Evolutionary conservation across 64 coral and sea anemone genomes (phyloP), one percentile per base, ranked within the genome.

Genomic region (Montipora cactus): DNA sequence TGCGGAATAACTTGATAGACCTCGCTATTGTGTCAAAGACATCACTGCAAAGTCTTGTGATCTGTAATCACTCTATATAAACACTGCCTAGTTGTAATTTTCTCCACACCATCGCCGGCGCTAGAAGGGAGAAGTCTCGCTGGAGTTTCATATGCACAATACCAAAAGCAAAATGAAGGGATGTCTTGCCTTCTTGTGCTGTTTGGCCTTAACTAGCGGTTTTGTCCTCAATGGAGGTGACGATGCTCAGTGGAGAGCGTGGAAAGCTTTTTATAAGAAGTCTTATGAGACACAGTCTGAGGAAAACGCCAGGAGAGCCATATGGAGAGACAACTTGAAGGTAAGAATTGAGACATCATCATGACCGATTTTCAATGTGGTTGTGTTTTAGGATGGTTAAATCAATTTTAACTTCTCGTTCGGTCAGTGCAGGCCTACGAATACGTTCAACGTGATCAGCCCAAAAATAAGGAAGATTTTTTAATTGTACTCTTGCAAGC

Each of bases 301-400:
- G 77, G 92, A 97, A 66, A 7, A 25, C 0, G 87, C 80, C 11
- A 94, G 93, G 14, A 78, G 23, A 58, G 92, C 49, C 55, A 94
- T 96, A 67, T 96, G 95, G 95, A 89, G 28, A 16, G 46, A 94
- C 76, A 96, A 96, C 62, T 44, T 96, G 23, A 90, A 87, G 91
- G 95, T 96, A 80, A 76, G 81, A 44, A 11, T 12, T 45, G 7
- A 19, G 7, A 76, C 13, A 83, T 0, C 47, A 47, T 57, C 11
- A 7, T 57, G 1, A 57, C 53, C 11, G 7, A 11, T 2, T 57
- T 57, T 3, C 53, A 57, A 5, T 8, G 53, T 57, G 53, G 53
- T 11, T 57, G 53, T 8, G 53, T 11, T 57, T 57, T 57, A 7
- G 11, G 53, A 57, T 57, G 53, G 53, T 11, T 37, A 37, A 37